These are phyloP conservation scores for Triplophysa rosa DNA, from an alignment of 2,113 vertebrate species.

Conservation along the genomic window DNA sequence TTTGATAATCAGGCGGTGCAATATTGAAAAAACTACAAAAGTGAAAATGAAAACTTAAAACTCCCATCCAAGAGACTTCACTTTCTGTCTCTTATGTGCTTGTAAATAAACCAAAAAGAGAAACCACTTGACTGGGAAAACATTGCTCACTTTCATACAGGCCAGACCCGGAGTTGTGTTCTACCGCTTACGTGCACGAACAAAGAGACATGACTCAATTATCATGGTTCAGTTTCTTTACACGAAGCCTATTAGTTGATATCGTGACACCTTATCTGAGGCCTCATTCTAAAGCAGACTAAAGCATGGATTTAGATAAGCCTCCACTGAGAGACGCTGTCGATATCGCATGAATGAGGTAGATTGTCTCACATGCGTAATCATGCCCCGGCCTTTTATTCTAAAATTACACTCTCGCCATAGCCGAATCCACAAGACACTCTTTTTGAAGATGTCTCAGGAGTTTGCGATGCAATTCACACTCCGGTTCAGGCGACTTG, in stretches of 20 bases:
- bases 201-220: not conserved
- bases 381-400: constrained; percentile 7
- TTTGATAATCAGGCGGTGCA: too few relatives aligned
- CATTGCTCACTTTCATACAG: not conserved
- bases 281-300: not conserved
- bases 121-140: too few relatives aligned
- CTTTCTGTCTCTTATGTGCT: too few relatives aligned
- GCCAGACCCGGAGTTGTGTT: not conserved
- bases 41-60: too few relatives aligned
- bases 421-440: not conserved
- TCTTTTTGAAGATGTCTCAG: constrained; percentile 25
- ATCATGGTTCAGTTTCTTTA: not conserved
- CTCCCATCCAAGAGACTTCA: too few relatives aligned
- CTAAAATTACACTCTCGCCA: constrained; percentile 25
- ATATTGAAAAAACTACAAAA: too few relatives aligned
- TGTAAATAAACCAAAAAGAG: too few relatives aligned
- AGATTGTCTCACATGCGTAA: constrained; percentile 10
- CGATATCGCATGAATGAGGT: not conserved
- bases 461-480: constrained; percentile 35
- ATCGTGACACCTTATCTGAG: constrained; percentile 22
- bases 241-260: not conserved
- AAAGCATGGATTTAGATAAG: constrained; percentile 31
- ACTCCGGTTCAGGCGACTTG: constrained; percentile 29
- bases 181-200: not conserved
- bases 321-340: not conserved